Conservation (phyloP, 2,113 vertebrate genomes). For the Dinomys branickii region DNA sequence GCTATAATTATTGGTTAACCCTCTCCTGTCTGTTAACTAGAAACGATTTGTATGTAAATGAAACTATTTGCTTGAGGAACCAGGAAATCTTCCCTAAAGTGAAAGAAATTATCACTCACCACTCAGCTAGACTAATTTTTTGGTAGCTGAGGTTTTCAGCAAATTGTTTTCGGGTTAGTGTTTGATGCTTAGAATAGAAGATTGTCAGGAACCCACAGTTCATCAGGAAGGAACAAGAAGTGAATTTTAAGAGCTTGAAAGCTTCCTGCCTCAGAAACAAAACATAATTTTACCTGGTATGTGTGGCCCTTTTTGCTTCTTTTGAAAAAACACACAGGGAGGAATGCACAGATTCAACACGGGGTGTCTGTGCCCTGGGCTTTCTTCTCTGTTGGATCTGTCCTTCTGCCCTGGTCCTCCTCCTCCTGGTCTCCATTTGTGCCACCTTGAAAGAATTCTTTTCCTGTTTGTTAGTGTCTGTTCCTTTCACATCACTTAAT, state of each 20-base stretch:
- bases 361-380: neutral
- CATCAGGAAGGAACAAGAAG: neutral
- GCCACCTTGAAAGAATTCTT: neutral
- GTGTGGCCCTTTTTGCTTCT: neutral
- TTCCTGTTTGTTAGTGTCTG: neutral
- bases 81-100: slow-evolving; percentile 11
- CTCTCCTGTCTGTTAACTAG: slow-evolving; percentile 61
- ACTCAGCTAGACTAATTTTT: slow-evolving; percentile 31
- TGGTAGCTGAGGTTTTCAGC: slow-evolving; percentile 30
- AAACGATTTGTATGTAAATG: slow-evolving; percentile 24
- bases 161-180: slow-evolving; percentile 42
- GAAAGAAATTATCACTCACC: neutral
- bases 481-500: neutral
- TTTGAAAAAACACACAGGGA: neutral
- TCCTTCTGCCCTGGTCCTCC: neutral
- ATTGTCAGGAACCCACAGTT: neutral
- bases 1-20: slow-evolving; percentile 77
- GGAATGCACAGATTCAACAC: neutral
- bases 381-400: neutral
- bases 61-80: too few relatives aligned
- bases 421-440: neutral
- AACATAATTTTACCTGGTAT: slow-evolving; percentile 23
- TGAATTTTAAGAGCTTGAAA: slow-evolving; percentile 43
- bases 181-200: slow-evolving; percentile 38
- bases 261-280: slow-evolving; percentile 39